Base-by-base conservation (phyloP, 2,888 invertebrate species). In the Eulithis testata region DNA sequence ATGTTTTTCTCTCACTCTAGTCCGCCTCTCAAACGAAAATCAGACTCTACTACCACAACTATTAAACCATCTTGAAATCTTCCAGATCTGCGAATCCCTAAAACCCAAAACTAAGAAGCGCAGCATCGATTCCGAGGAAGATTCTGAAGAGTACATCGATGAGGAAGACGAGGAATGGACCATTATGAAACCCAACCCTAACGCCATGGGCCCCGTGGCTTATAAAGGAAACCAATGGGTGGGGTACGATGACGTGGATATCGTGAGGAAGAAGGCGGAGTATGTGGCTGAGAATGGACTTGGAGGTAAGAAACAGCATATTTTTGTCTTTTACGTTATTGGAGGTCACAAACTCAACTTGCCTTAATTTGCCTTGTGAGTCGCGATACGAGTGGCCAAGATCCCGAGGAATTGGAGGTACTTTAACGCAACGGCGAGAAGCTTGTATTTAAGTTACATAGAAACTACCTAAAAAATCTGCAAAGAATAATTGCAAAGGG, bases 151-250 rank as follows among this genome's bases (percentile, higher is more conserved):
- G 5, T 83, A 86, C 5, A 81, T 95, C 60, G 95, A 94, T 45
- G 94, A 96, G 36, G 96, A 96, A 58, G 95, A 95, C 0, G 76
- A 83, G 8, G 82, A 84, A 0, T 98, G 98, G 98, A 95, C 95
- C 14, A 96, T 98, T 7, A 95, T 96, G 72, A 95, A 97, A 70
- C 97, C 97, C 0, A 96, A 97, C 86, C 94, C 96, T 0, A 94
- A 95, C 37, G 96, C 96, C 0, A 96, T 98, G 96, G 98, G 98
- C 0, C 98, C 99, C 0, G 98, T 97, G 78, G 98, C 98, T 2
- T 97, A 94, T 86, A 81, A 64, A 36, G 97, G 95, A 27, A 96
- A 98, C 87, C 98, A 98, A 87, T 98, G 98, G 98, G 98, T 98
- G 1, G 98, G 98, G 0, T 98, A 97, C 81, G 98, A 98, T 79